Conservation (phyloP, 2,888 invertebrate genomes). For the Phyllotreta striolata region DNA sequence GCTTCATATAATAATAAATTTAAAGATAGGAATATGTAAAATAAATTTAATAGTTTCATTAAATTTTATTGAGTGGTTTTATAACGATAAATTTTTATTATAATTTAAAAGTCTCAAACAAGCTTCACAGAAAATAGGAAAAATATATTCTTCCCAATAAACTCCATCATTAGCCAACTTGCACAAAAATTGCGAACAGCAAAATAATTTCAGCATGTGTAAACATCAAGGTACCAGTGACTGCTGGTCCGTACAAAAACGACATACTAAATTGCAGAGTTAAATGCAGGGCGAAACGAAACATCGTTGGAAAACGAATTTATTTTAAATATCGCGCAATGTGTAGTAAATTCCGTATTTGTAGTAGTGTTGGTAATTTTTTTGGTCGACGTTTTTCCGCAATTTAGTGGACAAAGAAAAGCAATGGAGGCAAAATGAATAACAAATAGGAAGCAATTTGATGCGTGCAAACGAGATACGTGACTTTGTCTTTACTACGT, state of each 20-base stretch:
- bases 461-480: slow-evolving; percentile 42
- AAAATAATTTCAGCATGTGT: too few relatives aligned
- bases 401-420: slow-evolving; percentile 29
- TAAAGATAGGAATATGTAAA: slow-evolving; percentile 10
- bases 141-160: too few relatives aligned
- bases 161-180: too few relatives aligned
- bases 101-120: too few relatives aligned
- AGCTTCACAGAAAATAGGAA: too few relatives aligned
- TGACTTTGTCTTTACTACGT: slow-evolving; percentile 39
- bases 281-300: slow-evolving; percentile 2
- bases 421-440: slow-evolving; percentile 35
- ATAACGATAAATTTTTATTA: too few relatives aligned
- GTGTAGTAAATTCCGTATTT: slow-evolving; percentile 14
- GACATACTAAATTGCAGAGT: neutral
- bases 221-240: neutral
- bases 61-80: too few relatives aligned
- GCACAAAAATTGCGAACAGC: too few relatives aligned
- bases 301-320: slow-evolving; percentile 6
- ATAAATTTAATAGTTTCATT: too few relatives aligned
- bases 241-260: slow-evolving; percentile 7
- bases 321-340: slow-evolving; percentile 17
- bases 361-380: slow-evolving; percentile 3
- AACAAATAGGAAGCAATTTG: slow-evolving; percentile 42
- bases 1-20: slow-evolving; percentile 11
- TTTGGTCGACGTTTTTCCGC: slow-evolving; percentile 18